Evolutionary conservation across 2,113 vertebrate genomes (phyloP).

Genomic region (Bubo blakistoni): DNA sequence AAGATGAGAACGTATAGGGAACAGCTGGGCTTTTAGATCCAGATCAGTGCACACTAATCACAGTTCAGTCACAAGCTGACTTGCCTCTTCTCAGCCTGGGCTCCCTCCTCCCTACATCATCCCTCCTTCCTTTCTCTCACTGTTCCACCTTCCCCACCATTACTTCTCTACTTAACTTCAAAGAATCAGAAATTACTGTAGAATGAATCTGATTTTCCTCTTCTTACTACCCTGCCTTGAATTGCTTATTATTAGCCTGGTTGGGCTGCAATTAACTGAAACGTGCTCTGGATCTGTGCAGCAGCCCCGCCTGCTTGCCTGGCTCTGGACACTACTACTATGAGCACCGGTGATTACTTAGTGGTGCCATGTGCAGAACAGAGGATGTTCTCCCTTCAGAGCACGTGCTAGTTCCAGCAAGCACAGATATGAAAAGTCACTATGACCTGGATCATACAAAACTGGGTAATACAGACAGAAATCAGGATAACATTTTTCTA

Average conservation of each 20-base stretch:
- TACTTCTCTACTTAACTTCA: neutral
- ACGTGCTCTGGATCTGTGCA: neutral
- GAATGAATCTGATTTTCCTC: neutral
- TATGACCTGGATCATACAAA: neutral
- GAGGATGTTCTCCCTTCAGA: neutral
- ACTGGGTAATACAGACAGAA: neutral
- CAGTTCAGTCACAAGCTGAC: neutral
- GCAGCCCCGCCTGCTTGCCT: neutral
- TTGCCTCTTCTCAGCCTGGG: neutral
- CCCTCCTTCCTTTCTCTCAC: neutral
- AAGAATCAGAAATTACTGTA: neutral
- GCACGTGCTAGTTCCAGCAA: neutral
- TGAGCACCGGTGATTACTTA: neutral
- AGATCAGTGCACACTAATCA: neutral
- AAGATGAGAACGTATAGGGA: neutral
- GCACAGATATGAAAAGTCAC: neutral
- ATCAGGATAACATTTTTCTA: neutral
- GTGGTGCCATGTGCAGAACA: neutral
- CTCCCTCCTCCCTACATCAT: neutral
- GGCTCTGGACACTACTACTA: neutral
- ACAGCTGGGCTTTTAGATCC: neutral
- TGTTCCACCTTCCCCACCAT: neutral
- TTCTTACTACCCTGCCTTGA: neutral
- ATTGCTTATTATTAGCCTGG: neutral
- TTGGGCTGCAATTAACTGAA: neutral